These are phyloP conservation scores for Megalops cyprinoides DNA, from an alignment of 2,797 vertebrate species.

Conservation along the genomic window DNA sequence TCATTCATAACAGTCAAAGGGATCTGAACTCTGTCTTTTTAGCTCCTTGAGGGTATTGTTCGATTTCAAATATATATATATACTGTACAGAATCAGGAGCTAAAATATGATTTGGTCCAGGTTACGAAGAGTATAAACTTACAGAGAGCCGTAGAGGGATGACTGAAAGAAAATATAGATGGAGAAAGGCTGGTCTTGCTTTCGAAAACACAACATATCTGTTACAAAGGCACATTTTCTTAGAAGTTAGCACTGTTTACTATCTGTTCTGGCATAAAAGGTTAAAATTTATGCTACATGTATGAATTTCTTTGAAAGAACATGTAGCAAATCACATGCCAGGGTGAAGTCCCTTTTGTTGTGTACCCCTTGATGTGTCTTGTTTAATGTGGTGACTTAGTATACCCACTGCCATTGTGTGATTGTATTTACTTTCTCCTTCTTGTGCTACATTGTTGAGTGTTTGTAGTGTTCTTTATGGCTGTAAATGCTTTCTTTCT, in stretches of 20 bases:
- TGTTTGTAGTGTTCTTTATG: not conserved
- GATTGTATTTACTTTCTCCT: not conserved
- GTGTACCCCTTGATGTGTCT: not conserved
- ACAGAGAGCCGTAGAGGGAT: not conserved
- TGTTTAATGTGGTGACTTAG: not conserved
- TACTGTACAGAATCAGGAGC: not conserved
- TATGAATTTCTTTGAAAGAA: not conserved
- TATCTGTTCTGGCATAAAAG: not conserved
- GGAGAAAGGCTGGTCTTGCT: not conserved
- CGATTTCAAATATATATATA: too few relatives aligned
- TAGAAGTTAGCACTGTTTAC: too few relatives aligned
- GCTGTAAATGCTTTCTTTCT: not conserved
- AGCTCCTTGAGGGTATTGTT: not conserved
- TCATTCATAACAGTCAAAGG: slow-evolving; percentile 19
- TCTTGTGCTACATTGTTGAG: not conserved
- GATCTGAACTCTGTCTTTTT: slow-evolving; percentile 4
- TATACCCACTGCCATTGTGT: not conserved
- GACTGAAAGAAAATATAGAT: not conserved
- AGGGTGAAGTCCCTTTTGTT: slow-evolving; percentile 6
- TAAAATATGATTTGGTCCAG: not conserved
- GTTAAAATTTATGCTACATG: not conserved
- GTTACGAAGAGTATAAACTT: not conserved
- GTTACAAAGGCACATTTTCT: not conserved
- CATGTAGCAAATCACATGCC: not conserved
- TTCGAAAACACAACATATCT: not conserved